Evolutionary conservation across 1,140 invertebrate species (phyloP).

Genomic region (Oncopeltus fasciatus): DNA sequence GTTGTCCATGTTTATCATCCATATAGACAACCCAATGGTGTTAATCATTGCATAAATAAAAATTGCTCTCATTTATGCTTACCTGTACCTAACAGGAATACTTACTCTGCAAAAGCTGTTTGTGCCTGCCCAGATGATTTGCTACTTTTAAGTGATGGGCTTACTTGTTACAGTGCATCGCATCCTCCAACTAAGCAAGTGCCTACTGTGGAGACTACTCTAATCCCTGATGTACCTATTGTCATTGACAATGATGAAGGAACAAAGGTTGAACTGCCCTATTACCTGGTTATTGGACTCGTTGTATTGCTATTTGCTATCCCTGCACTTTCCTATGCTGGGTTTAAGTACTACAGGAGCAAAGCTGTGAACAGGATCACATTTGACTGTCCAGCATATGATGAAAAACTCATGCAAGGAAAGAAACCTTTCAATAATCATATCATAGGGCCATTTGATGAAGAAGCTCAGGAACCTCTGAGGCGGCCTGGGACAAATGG

Average conservation of each 20-base stretch:
- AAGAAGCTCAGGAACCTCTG: background rate
- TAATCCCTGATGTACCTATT: background rate
- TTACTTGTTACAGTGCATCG: slow-evolving; percentile 64
- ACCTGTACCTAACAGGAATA: slow-evolving; percentile 62
- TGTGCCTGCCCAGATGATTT: slow-evolving; percentile 74
- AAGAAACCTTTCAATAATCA: background rate
- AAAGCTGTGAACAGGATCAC: background rate
- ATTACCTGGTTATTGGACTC: background rate
- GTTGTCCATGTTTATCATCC: slow-evolving; percentile 89
- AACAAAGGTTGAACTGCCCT: background rate
- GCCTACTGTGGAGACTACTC: background rate
- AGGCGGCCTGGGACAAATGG: background rate
- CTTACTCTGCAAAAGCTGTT: slow-evolving; percentile 54
- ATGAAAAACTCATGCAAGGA: background rate
- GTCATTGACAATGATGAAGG: background rate
- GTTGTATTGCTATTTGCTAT: background rate
- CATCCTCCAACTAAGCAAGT: background rate
- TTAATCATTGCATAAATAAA: slow-evolving; percentile 79
- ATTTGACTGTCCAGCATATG: background rate
- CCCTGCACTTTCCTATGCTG: background rate
- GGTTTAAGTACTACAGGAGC: background rate
- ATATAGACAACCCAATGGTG: slow-evolving; percentile 76
- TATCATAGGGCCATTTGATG: no score
- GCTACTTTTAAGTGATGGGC: slow-evolving; percentile 53
- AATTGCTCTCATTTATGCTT: slow-evolving; percentile 82